These are phyloP conservation scores for Cardiocondyla obscurior DNA, from an alignment of 1,140 invertebrate genomes.

Conservation along the genomic window DNA sequence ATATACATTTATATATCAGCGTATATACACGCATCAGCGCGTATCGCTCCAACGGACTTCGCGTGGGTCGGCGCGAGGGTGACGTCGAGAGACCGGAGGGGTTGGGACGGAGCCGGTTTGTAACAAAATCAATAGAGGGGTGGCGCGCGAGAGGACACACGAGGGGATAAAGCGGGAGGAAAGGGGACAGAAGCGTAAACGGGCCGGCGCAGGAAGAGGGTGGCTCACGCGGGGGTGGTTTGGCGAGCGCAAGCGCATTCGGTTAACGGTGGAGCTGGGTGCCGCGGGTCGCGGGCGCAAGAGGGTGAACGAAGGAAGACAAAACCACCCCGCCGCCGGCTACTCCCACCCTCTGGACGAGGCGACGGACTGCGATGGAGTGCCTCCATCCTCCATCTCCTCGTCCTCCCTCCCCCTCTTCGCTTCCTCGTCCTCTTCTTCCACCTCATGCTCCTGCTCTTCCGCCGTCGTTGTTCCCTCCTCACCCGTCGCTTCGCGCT, in stretches of 20 bases:
- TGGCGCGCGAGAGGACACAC: slow-evolving; percentile 81
- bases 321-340: slow-evolving; percentile 69
- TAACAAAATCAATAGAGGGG: slow-evolving; percentile 85
- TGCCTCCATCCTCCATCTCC: slow-evolving; percentile 73
- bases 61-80: slow-evolving; percentile 63
- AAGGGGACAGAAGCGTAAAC: slow-evolving; percentile 44
- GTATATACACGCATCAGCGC: slow-evolving; percentile 76
- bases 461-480: slow-evolving; percentile 42
- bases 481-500: slow-evolving; percentile 26
- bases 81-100: slow-evolving; percentile 68
- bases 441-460: slow-evolving; percentile 28
- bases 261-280: slow-evolving; percentile 26
- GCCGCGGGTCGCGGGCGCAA: slow-evolving; percentile 59
- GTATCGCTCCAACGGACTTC: slow-evolving; percentile 74
- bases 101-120: slow-evolving; percentile 75
- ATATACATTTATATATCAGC: slow-evolving; percentile 56
- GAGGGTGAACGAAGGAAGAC: slow-evolving; percentile 73
- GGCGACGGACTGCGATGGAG: slow-evolving; percentile 83
- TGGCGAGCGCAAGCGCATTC: slow-evolving; percentile 66
- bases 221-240: slow-evolving; percentile 56
- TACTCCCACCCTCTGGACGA: slow-evolving; percentile 74
- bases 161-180: slow-evolving; percentile 50
- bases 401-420: slow-evolving; percentile 46
- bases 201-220: slow-evolving; percentile 54
- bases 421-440: slow-evolving; percentile 51